These are phyloP conservation scores for Caenorhabditis sp. DNA, from an alignment of 2,888 invertebrate species.

Conservation along the genomic window DNA sequence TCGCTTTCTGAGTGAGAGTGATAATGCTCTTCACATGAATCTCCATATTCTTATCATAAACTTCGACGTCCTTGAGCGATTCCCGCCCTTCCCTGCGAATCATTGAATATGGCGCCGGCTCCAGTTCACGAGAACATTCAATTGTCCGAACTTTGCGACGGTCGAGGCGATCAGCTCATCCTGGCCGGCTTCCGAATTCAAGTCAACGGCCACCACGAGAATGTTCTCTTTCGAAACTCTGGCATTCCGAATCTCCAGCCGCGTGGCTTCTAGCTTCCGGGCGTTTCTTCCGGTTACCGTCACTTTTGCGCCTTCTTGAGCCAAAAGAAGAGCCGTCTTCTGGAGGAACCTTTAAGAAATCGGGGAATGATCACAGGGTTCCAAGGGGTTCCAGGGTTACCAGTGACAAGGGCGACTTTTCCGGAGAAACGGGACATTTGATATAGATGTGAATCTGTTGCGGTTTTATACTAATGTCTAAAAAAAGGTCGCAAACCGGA, in stretches of 20 bases:
- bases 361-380: no score
- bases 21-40: constrained; percentile 30
- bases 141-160: constrained; percentile 13
- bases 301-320: constrained; percentile 28
- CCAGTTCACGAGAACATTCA: constrained; percentile 36
- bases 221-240: constrained; percentile 8
- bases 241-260: constrained; percentile 8
- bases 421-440: constrained; percentile 18
- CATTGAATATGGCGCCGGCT: constrained; percentile 22
- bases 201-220: constrained; percentile 5
- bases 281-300: constrained; percentile 33
- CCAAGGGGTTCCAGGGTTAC: no score
- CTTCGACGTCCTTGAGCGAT: constrained; percentile 15
- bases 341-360: no score
- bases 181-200: constrained; percentile 2
- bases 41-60: constrained; percentile 15
- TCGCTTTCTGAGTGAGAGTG: constrained; percentile 44
- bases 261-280: constrained; percentile 26
- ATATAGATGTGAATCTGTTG: no score
- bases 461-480: no score
- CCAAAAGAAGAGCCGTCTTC: constrained; percentile 16
- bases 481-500: no score
- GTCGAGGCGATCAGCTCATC: constrained; percentile 17
- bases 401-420: constrained; percentile 29
- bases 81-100: constrained; percentile 5